These are phyloP conservation scores for Caenorhabditis inopinata DNA, from an alignment of 1,140 invertebrate genomes.

Conservation along the genomic window DNA sequence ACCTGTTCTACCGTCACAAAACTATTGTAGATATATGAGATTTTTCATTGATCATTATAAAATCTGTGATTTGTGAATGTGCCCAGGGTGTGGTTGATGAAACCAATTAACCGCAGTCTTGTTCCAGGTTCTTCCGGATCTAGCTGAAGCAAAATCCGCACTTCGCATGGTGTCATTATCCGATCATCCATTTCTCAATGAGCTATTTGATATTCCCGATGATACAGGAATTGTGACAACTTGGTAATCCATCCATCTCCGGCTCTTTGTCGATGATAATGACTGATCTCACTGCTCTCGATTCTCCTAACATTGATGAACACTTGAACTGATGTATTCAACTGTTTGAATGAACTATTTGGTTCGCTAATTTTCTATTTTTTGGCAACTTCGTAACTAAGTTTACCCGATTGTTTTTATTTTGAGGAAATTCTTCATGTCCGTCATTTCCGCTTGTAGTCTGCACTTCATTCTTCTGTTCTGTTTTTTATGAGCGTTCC, in stretches of 20 bases:
- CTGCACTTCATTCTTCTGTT: too few species aligned
- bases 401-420: not conserved
- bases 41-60: too few species aligned
- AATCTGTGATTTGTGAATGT: too few species aligned
- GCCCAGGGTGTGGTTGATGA: too few species aligned
- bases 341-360: not conserved
- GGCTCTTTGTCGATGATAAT: too few species aligned
- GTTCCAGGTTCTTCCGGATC: not conserved
- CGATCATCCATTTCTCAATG: constrained; percentile 16
- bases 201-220: not conserved
- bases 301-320: not conserved
- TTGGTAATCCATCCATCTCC: too few species aligned
- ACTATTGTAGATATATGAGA: too few species aligned
- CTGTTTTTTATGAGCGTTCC: too few species aligned
- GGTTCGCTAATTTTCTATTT: not conserved
- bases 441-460: too few species aligned
- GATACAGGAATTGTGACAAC: not conserved
- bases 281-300: not conserved
- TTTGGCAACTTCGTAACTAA: not conserved
- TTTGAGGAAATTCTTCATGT: too few species aligned
- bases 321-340: not conserved
- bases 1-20: too few species aligned
- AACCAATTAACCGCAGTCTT: too few species aligned
- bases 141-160: constrained; percentile 23
- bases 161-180: not conserved